Conservation (phyloP, 30 jellyfish, hydroid and myxozoan genomes). For the Turritopsis dohrnii region DNA sequence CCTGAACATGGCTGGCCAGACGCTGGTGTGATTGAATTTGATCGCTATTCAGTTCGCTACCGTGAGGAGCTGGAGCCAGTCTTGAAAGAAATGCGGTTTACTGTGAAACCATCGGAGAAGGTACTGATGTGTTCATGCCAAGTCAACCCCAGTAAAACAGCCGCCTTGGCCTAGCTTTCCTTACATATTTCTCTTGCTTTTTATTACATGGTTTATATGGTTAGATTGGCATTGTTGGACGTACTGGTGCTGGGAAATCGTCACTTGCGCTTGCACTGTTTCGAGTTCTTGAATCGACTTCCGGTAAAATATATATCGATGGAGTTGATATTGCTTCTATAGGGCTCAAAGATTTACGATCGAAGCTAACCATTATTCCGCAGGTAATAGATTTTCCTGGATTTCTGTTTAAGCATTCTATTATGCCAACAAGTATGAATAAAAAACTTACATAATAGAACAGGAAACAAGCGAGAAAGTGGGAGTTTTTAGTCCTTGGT, state of each 20-base stretch:
- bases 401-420: too few species aligned
- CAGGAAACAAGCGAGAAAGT: too few species aligned
- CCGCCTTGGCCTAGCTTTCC: not conserved
- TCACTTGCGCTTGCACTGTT: constrained; percentile 76
- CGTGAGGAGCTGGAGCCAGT: constrained; percentile 76
- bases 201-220: too few species aligned
- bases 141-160: not conserved
- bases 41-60: constrained; percentile 64
- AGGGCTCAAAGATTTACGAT: constrained; percentile 78
- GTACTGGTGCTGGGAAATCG: constrained; percentile 99
- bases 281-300: constrained; percentile 88
- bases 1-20: constrained; percentile 90
- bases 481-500: too few species aligned
- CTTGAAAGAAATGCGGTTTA: constrained; percentile 42
- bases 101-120: constrained; percentile 61
- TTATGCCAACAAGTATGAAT: too few species aligned
- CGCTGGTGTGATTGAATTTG: constrained; percentile 60
- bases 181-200: not conserved
- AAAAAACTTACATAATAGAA: too few species aligned
- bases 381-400: constrained; percentile 69
- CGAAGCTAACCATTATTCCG: constrained; percentile 87
- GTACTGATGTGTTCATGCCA: constrained; percentile 43
- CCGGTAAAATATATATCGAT: constrained; percentile 70
- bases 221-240: constrained; percentile 97
- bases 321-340: constrained; percentile 63